Evolutionary conservation across 2,888 invertebrate species (phyloP).

Genomic region (Ornithoptera priamus): DNA sequence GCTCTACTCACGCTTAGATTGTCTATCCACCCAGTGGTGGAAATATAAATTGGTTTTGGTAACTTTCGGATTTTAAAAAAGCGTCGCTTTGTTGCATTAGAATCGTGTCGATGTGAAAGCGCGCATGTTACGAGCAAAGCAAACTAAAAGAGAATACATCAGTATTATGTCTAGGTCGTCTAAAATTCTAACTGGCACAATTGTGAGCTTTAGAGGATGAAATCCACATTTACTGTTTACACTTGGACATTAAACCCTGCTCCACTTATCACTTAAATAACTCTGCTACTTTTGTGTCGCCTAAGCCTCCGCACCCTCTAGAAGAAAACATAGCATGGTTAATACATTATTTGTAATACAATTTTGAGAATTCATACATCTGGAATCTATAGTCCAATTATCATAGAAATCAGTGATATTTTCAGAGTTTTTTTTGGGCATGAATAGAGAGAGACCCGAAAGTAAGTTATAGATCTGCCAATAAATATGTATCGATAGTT

Average conservation of each 20-base stretch:
- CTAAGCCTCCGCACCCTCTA: constrained; percentile 70
- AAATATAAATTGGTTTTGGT: too few relatives aligned
- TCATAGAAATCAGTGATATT: too few relatives aligned
- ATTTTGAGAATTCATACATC: too few relatives aligned
- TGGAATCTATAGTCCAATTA: too few relatives aligned
- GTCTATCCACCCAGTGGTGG: too few relatives aligned
- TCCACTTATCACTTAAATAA: constrained; percentile 62
- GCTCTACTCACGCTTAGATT: too few relatives aligned
- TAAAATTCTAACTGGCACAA: constrained; percentile 74
- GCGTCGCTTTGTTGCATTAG: neutral
- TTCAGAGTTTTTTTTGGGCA: too few relatives aligned
- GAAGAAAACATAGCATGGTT: constrained; percentile 14
- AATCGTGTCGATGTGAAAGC: neutral
- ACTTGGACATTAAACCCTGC: constrained; percentile 66
- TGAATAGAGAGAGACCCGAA: too few relatives aligned
- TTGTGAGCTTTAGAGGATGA: constrained; percentile 70
- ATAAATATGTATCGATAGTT: too few relatives aligned
- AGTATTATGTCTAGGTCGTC: constrained; percentile 51
- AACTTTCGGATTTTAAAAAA: neutral
- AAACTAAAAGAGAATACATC: constrained; percentile 12
- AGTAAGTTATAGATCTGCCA: too few relatives aligned
- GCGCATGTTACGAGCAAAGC: too few relatives aligned
- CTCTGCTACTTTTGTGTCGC: constrained; percentile 41
- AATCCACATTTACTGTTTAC: constrained; percentile 50
- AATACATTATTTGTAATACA: neutral